A percentile compares a stretch with the other conserved stretches of the same genome.
phyloP scores from a whole-genome alignment of 2,113 vertebrate genomes.

The Menidia beryllina region DNA sequence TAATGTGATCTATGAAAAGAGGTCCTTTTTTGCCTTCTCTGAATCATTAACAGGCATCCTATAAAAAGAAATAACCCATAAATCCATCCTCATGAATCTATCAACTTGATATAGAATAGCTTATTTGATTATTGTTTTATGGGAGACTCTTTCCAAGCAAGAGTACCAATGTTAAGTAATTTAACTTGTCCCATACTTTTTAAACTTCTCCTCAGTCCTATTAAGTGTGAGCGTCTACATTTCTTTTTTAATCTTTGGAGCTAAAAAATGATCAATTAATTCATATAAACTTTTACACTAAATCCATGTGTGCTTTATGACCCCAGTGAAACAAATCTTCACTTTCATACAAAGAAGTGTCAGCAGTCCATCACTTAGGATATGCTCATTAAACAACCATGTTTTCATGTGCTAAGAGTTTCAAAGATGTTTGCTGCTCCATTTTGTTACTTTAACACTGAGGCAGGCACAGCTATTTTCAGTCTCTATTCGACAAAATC shows the following conservation, averaged over 20 bases:
- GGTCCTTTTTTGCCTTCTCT: neutral
- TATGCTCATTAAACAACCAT: no score
- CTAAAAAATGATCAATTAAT: no score
- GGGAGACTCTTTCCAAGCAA: neutral
- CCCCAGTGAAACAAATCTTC: no score
- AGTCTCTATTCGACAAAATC: neutral
- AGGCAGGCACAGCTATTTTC: neutral
- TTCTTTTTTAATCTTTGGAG: no score
- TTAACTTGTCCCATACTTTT: slow-evolving; percentile 9
- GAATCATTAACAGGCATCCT: neutral
- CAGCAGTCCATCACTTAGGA: no score
- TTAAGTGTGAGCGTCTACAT: no score
- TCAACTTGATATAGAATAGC: no score
- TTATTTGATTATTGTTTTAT: no score
- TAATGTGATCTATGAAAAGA: neutral
- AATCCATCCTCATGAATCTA: no score
- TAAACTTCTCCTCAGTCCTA: neutral
- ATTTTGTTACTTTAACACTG: neutral
- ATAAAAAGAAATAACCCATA: neutral
- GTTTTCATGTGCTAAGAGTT: neutral
- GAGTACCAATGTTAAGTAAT: no score
- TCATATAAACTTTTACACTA: no score
- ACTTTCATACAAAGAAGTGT: neutral
- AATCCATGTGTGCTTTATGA: no score
- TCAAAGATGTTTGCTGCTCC: neutral